A percentile compares a stretch with the other conserved stretches of the same genome.
Evolutionary conservation across 2,797 vertebrate species (phyloP).

Genomic region (Tapera naevia): DNA sequence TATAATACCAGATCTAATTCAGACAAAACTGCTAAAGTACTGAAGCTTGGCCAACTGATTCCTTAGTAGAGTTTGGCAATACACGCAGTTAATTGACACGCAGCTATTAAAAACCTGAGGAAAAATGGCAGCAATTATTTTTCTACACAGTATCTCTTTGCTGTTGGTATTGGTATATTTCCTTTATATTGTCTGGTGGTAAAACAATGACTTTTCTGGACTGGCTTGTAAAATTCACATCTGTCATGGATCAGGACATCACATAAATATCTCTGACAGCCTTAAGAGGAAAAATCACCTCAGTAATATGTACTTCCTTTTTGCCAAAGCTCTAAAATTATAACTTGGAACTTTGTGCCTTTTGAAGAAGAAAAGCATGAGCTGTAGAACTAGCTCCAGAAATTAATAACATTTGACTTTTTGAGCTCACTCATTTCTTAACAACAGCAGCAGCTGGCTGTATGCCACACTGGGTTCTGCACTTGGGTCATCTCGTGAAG

Average conservation of each 20-base stretch:
- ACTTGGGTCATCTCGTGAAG: not conserved
- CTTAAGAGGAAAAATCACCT: not conserved
- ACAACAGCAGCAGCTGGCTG: not conserved
- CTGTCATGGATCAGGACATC: not conserved
- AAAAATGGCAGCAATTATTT: not conserved
- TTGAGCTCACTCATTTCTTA: not conserved
- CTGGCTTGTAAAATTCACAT: not conserved
- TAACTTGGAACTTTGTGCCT: not conserved
- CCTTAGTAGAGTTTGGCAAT: not conserved
- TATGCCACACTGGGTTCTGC: not conserved
- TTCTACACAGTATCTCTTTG: not conserved
- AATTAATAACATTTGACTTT: not conserved
- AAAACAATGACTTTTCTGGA: not conserved
- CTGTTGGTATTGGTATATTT: not conserved
- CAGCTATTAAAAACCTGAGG: not conserved
- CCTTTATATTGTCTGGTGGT: not conserved
- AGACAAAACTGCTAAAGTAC: not conserved
- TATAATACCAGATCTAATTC: not conserved
- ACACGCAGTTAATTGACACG: not conserved
- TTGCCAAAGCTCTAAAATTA: not conserved
- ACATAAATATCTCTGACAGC: not conserved
- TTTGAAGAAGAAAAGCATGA: not conserved
- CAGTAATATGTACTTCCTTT: not conserved
- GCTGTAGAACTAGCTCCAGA: not conserved
- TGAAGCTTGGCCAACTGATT: not conserved